phyloP scores from a whole-genome alignment of 2,113 vertebrate species.

The Phaetusa simplex region DNA sequence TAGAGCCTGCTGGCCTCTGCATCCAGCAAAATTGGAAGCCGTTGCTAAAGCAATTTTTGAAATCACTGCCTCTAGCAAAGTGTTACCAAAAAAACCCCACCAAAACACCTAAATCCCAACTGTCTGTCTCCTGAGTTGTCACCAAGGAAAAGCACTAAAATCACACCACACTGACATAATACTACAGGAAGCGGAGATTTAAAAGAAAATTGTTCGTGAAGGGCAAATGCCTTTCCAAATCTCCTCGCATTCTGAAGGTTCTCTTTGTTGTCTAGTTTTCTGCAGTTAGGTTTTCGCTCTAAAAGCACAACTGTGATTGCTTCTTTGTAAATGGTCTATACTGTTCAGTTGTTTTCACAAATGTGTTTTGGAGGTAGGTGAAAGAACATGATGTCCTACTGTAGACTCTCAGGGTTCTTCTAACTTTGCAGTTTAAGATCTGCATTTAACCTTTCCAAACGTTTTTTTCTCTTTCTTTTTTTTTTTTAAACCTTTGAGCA shows the following conservation, averaged over 20 bases:
- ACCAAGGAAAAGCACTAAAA: background rate
- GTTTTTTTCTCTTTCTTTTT: background rate
- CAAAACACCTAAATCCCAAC: background rate
- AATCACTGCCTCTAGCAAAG: background rate
- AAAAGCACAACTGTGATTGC: background rate
- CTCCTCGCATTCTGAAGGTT: background rate
- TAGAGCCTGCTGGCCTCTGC: background rate
- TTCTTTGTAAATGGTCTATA: background rate
- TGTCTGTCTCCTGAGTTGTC: background rate
- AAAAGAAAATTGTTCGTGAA: background rate
- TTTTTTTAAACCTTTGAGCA: background rate
- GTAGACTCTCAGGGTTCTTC: background rate
- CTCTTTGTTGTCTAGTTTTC: background rate
- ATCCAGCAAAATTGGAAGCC: background rate
- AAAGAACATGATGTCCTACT: background rate
- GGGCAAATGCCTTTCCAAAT: background rate
- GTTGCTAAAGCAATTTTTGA: background rate
- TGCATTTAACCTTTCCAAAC: background rate
- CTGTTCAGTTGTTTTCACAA: background rate
- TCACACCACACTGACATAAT: background rate
- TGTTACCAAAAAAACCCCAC: background rate
- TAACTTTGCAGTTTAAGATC: background rate
- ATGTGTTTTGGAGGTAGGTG: background rate
- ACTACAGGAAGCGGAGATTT: background rate
- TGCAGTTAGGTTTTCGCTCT: background rate